These are phyloP conservation scores for Cotesia typhae DNA, from an alignment of 1,140 invertebrate species.

Conservation along the genomic window DNA sequence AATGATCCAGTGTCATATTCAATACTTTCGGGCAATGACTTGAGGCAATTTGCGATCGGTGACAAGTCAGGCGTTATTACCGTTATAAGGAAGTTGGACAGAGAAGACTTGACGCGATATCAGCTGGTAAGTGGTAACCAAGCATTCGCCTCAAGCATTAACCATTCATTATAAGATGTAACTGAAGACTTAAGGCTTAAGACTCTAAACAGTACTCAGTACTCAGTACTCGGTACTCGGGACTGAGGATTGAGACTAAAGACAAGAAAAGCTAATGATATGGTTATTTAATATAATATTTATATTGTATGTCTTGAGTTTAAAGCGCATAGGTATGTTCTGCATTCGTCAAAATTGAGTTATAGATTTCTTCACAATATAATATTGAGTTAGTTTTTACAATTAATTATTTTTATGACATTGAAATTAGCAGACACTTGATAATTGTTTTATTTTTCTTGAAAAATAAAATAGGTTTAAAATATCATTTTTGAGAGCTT, in stretches of 20 bases:
- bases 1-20: constrained; percentile 86
- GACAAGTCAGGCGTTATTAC: constrained; percentile 82
- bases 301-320: too few species aligned
- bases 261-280: not conserved
- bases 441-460: too few species aligned
- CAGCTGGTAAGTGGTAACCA: constrained; percentile 72
- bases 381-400: too few species aligned
- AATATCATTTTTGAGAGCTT: too few species aligned
- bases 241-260: not conserved
- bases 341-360: too few species aligned
- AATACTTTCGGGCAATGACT: constrained; percentile 85
- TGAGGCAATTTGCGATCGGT: constrained; percentile 85
- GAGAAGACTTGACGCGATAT: constrained; percentile 86
- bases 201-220: too few species aligned
- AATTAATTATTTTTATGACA: too few species aligned
- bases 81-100: constrained; percentile 83
- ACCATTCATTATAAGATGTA: constrained; percentile 35
- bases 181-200: not conserved
- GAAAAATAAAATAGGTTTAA: too few species aligned
- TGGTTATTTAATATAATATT: constrained; percentile 5
- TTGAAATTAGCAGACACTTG: too few species aligned
- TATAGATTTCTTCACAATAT: too few species aligned
- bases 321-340: too few species aligned
- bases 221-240: not conserved
- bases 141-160: constrained; percentile 28